Conservation (phyloP, 2,888 invertebrate species). For the Stramonita haemastoma region DNA sequence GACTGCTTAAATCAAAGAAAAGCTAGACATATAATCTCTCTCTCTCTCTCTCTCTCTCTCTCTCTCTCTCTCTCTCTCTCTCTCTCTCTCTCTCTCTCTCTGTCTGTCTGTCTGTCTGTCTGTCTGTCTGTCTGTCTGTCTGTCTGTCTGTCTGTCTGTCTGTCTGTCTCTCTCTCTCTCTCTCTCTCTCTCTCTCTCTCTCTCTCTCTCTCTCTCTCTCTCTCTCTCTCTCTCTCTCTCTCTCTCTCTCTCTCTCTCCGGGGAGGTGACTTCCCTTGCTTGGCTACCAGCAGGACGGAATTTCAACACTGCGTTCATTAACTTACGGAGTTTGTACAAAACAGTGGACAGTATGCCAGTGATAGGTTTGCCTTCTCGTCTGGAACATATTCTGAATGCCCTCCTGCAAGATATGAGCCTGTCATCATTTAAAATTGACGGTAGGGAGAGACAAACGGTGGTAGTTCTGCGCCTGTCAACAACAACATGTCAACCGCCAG, state of each 20-base stretch:
- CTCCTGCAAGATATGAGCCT: too few relatives aligned
- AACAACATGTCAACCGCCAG: too few relatives aligned
- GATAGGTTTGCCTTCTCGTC: too few relatives aligned
- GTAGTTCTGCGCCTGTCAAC: too few relatives aligned
- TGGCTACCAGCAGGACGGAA: too few relatives aligned
- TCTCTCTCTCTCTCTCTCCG: background rate
- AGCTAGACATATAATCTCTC: background rate
- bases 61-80: background rate
- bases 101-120: background rate
- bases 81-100: background rate
- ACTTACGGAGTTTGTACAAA: too few relatives aligned
- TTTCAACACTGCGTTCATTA: too few relatives aligned
- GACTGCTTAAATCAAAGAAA: background rate
- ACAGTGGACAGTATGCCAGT: too few relatives aligned
- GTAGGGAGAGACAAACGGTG: too few relatives aligned
- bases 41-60: conserved; percentile 1
- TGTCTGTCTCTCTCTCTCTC: conserved; percentile 1
- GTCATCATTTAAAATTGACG: too few relatives aligned
- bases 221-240: background rate
- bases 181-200: background rate
- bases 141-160: background rate
- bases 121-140: background rate
- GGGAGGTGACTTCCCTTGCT: too few relatives aligned
- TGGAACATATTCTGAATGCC: too few relatives aligned
- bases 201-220: background rate